A percentile compares a stretch with the other conserved stretches of the same genome.
phyloP scores from a whole-genome alignment of 35 echinoderm and acorn worm genomes.

The Lytechinus variegatus region DNA sequence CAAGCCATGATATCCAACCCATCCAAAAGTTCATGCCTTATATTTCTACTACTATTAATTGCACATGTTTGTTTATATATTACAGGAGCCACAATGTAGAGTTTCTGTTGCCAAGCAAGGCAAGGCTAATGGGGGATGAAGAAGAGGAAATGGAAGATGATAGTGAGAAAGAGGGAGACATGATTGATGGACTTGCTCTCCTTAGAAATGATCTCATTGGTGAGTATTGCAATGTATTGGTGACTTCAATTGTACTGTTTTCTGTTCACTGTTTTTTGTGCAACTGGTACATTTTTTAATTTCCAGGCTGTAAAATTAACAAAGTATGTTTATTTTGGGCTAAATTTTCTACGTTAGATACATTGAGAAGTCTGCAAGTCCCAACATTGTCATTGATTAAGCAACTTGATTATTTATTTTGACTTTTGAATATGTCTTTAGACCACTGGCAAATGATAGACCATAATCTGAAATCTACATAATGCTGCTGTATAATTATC shows the following conservation, averaged over 20 bases:
- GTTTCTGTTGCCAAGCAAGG: constrained; percentile 87
- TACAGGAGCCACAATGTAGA: constrained; percentile 74
- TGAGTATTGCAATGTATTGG: constrained; percentile 32
- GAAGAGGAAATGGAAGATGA: constrained; percentile 80
- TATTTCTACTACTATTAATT: not conserved
- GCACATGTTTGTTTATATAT: not conserved
- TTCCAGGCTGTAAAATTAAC: no score
- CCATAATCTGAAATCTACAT: no score
- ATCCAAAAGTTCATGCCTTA: no score
- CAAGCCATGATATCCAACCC: no score
- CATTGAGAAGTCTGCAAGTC: no score
- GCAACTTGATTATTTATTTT: no score
- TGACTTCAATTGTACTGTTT: not conserved
- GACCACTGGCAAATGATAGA: no score
- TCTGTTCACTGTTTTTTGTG: not conserved
- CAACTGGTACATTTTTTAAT: not conserved
- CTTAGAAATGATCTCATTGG: constrained; percentile 80
- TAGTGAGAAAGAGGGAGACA: constrained; percentile 82
- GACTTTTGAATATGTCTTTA: no score
- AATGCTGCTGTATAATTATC: no score
- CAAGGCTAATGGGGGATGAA: constrained; percentile 73
- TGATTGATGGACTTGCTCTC: constrained; percentile 87
- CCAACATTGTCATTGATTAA: no score
- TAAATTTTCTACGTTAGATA: no score
- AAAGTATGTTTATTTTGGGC: no score